Percentiles rank a stretch among this genome's conserved stretches.
Evolutionary conservation across 2,888 invertebrate species (phyloP).

Genomic region (Unio delphinus): DNA sequence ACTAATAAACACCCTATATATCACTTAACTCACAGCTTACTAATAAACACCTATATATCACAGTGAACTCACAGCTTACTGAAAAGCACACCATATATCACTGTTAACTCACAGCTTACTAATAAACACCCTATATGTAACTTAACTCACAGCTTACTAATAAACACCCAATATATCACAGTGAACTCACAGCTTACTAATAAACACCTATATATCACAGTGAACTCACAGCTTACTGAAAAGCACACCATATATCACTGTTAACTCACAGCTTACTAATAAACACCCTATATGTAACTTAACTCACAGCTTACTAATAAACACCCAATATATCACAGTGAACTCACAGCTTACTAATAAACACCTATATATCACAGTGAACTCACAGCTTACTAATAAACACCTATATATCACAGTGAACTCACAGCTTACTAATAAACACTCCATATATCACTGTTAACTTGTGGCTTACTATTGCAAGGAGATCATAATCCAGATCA

Average conservation of each 20-base stretch:
- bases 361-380: no score
- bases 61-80: neutral
- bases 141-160: neutral
- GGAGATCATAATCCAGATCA: conserved; percentile 72
- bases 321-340: neutral
- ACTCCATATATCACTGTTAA: neutral
- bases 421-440: neutral
- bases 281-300: no score
- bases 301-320: neutral
- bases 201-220: no score
- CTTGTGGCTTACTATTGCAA: conserved; percentile 67
- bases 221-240: neutral
- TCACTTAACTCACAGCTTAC: neutral
- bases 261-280: conserved; percentile 48
- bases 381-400: neutral
- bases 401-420: no score
- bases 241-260: neutral
- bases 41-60: neutral
- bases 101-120: neutral
- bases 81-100: neutral
- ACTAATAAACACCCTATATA: conserved; percentile 40
- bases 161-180: no score
- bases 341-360: neutral
- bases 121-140: neutral
- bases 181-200: no score